Conservation (phyloP, 2,888 invertebrate genomes). For the Halocaridina rubra region DNA sequence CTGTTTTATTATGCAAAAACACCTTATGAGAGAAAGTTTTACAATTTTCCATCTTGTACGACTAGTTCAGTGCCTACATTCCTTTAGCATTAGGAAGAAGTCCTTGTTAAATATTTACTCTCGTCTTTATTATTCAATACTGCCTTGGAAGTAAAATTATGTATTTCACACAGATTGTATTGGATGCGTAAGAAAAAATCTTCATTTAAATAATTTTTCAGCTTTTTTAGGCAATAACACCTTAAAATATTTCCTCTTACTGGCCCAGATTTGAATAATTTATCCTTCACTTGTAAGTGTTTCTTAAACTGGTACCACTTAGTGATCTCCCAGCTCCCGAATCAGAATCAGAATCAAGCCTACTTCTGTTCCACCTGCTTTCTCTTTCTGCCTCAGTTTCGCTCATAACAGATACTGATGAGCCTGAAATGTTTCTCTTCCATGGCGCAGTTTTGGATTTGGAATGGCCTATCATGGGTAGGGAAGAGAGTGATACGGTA, state of each 20-base stretch:
- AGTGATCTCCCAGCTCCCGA: constrained; percentile 23
- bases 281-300: constrained; percentile 1
- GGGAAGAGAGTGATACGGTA: constrained; percentile 40
- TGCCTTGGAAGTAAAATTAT: neutral
- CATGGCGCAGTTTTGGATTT: neutral
- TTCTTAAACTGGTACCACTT: constrained; percentile 21
- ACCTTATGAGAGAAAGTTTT: no score
- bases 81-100: no score
- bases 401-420: constrained; percentile 34
- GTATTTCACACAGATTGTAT: neutral
- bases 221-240: neutral
- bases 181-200: neutral
- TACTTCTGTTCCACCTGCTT: constrained; percentile 7
- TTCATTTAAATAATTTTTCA: neutral
- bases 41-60: no score
- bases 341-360: constrained; percentile 35
- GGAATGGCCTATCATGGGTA: neutral
- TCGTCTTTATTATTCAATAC: no score
- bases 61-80: no score
- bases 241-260: neutral
- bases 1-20: no score
- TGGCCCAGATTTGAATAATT: neutral
- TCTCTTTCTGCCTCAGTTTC: constrained; percentile 31
- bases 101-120: no score
- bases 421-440: neutral